Conservation (phyloP, 2,113 vertebrate genomes). For the Nematolebias whitei region DNA sequence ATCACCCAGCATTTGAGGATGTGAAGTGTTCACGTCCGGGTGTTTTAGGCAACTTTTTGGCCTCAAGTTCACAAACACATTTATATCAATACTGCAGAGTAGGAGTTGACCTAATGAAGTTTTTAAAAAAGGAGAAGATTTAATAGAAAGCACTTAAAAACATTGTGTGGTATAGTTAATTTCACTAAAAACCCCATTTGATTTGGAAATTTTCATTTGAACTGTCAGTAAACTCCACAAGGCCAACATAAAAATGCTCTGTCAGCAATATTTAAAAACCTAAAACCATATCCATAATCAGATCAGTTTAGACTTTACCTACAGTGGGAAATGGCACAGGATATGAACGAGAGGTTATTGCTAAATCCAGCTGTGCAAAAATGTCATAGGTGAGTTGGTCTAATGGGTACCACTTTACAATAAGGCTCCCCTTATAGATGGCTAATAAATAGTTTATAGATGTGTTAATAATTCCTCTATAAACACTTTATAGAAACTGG, state of each 20-base stretch:
- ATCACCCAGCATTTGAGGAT: slow-evolving; percentile 54
- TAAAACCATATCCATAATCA: slow-evolving; percentile 32
- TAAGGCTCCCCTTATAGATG: too few relatives aligned
- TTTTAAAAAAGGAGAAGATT: slow-evolving; percentile 2
- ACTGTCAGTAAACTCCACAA: slow-evolving; percentile 58
- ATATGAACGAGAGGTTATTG: neutral
- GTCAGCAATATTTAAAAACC: slow-evolving; percentile 25
- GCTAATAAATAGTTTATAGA: too few relatives aligned
- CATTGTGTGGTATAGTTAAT: too few relatives aligned
- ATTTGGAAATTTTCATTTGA: slow-evolving; percentile 1
- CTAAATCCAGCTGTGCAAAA: slow-evolving; percentile 21
- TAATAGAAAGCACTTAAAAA: neutral
- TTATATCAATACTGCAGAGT: slow-evolving; percentile 22
- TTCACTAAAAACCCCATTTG: neutral
- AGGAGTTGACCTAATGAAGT: slow-evolving; percentile 56
- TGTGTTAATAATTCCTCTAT: too few relatives aligned
- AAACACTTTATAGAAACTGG: too few relatives aligned
- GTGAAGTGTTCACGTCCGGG: slow-evolving; percentile 17
- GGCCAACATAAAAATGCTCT: slow-evolving; percentile 48
- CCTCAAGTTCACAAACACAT: slow-evolving; percentile 36
- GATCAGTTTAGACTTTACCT: slow-evolving; percentile 23
- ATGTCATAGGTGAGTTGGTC: neutral
- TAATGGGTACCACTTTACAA: too few relatives aligned
- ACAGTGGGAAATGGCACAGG: slow-evolving; percentile 61
- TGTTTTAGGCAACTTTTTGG: slow-evolving; percentile 72